A percentile compares a stretch with the other conserved stretches of the same genome.
Evolutionary conservation across 2,888 invertebrate genomes (phyloP).

Genomic region (Cheilosia pagana): DNA sequence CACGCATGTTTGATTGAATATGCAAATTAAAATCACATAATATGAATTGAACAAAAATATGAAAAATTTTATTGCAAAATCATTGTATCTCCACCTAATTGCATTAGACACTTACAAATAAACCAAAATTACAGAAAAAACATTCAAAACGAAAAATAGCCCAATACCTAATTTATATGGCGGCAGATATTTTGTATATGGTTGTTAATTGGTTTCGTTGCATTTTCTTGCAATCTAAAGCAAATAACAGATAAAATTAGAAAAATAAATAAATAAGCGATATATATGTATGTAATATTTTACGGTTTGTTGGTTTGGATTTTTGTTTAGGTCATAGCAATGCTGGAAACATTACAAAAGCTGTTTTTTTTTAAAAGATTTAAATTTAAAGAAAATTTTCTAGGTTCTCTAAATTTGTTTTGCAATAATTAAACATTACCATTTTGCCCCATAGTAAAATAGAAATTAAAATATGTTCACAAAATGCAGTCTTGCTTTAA

Average conservation of each 20-base stretch:
- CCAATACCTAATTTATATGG: conserved; percentile 49
- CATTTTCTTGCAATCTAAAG: conserved; percentile 55
- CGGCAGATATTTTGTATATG: conserved; percentile 41
- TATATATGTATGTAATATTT: conserved; percentile 45
- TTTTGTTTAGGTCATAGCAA: conserved; percentile 73
- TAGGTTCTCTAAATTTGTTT: conserved; percentile 44
- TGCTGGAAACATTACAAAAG: conserved; percentile 78
- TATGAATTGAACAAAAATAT: conserved; percentile 16
- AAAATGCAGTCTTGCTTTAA: conserved; percentile 66
- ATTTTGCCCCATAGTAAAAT: conserved; percentile 56
- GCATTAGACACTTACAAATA: conserved; percentile 61
- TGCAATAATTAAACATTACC: conserved; percentile 60
- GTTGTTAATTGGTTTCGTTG: conserved; percentile 50
- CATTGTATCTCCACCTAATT: conserved; percentile 59
- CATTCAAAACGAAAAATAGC: conserved; percentile 66
- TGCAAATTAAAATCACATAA: conserved; percentile 51
- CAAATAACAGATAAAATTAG: conserved; percentile 58
- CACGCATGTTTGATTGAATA: conserved; percentile 29
- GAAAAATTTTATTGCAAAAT: conserved; percentile 51
- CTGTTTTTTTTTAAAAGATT: conserved; percentile 63
- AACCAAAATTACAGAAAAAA: conserved; percentile 62
- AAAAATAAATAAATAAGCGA: conserved; percentile 56
- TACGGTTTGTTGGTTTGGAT: conserved; percentile 42
- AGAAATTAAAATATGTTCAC: conserved; percentile 42
- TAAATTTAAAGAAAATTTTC: conserved; percentile 43